Conservation (phyloP, 2,113 vertebrate genomes). For the Lucifuga dentata region DNA sequence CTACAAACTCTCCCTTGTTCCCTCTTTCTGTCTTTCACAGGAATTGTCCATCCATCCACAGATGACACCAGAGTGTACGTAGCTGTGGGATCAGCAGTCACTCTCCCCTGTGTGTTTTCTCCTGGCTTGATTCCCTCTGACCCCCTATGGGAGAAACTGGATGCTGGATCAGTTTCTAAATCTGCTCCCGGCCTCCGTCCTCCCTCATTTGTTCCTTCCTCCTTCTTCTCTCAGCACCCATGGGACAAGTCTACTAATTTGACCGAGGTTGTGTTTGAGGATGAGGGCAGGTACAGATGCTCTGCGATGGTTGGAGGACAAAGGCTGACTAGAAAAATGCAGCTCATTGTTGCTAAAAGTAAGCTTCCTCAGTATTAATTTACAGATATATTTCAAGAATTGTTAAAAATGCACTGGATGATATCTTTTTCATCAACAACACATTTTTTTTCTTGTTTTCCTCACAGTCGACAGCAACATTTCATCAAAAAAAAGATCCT, state of each 20-base stretch:
- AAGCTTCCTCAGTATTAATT: slow-evolving; percentile 1
- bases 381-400: no score
- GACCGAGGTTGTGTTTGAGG: slow-evolving; percentile 55
- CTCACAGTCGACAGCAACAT: slow-evolving; percentile 63
- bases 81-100: slow-evolving; percentile 67
- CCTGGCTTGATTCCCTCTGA: slow-evolving; percentile 24
- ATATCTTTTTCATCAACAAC: background rate
- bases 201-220: slow-evolving; percentile 14
- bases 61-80: slow-evolving; percentile 65
- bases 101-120: slow-evolving; percentile 79
- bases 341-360: slow-evolving; percentile 78
- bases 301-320: slow-evolving; percentile 34
- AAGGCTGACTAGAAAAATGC: slow-evolving; percentile 55
- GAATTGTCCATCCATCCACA: slow-evolving; percentile 68
- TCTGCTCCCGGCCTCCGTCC: background rate
- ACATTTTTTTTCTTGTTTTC: slow-evolving; percentile 5
- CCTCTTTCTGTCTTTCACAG: slow-evolving; percentile 49
- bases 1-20: no score
- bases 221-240: background rate
- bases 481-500: slow-evolving; percentile 11
- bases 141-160: slow-evolving; percentile 61
- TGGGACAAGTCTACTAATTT: slow-evolving; percentile 62
- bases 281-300: slow-evolving; percentile 78
- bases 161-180: background rate
- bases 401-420: background rate